Evolutionary conservation across 2,888 invertebrate genomes (phyloP).

Genomic region (Diplolepis rosae): DNA sequence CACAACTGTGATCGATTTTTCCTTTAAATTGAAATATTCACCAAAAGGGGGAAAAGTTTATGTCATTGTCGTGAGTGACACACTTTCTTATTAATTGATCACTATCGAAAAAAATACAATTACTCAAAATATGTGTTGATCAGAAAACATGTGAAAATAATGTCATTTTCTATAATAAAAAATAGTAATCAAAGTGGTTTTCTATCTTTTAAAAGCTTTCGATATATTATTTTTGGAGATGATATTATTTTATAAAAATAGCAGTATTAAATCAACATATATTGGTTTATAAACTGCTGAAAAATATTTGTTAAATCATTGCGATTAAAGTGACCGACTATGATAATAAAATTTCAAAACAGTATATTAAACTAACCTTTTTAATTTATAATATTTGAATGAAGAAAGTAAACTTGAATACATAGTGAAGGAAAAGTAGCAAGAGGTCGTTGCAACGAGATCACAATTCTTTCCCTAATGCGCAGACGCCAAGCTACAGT

Average conservation of each 20-base stretch:
- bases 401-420: too few species aligned
- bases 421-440: too few species aligned
- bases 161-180: too few species aligned
- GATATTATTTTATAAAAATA: too few species aligned
- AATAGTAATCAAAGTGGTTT: too few species aligned
- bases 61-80: not conserved
- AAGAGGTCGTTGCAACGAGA: not conserved
- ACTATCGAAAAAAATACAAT: not conserved
- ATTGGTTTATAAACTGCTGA: too few species aligned
- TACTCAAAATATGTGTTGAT: not conserved
- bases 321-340: too few species aligned
- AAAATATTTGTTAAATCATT: too few species aligned
- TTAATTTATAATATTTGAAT: not conserved
- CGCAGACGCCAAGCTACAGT: not conserved
- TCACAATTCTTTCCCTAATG: not conserved
- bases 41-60: not conserved
- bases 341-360: not conserved
- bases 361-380: not conserved
- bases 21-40: not conserved
- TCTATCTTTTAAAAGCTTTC: too few species aligned
- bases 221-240: too few species aligned
- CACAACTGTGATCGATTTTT: not conserved
- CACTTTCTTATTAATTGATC: not conserved
- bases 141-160: not conserved
- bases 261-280: too few species aligned